Base-by-base conservation (phyloP, 2,797 vertebrate genomes). In the Sebastes steindachneri region DNA sequence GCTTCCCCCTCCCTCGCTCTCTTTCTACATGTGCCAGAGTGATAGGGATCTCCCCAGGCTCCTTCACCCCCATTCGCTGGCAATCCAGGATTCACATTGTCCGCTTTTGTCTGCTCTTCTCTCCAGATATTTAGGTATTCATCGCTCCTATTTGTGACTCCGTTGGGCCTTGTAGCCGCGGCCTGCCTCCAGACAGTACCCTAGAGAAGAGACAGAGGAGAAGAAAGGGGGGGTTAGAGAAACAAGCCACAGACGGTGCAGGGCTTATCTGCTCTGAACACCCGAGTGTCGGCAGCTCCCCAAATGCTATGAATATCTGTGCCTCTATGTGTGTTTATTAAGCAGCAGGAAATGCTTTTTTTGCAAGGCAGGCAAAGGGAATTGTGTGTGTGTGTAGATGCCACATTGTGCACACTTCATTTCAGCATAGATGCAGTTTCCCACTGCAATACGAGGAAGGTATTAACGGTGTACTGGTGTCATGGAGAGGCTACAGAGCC, bases 261-360 rank as follows among this genome's bases (percentile, higher is more conserved):
- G 62, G 75, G 79, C 93, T 95, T 95, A 95, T 94, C 93, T 88
- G 74, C 89, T 88, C 88, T 88, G 82, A 89, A 86, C 94, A 95
- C 86, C 87, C 77, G 84, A 92, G 83, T 83, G 90, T 88, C 82
- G 79, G 86, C 87, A 88, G 90, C 88, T 93, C 78, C 89, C 84
- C 73, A 79, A 89, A 91, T 86, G 91, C 88, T 86, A 77, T 83
- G 86, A 88, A 89, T 92, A 92, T 89, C 82, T 79, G 62, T 70
- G 63, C 64, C 68, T 85, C 69, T 82, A 73, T 91, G 82, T 90
- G 86, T 89, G 85, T 90, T 91, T 94, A 92, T 93, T 89, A 92
- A 89, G 80, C 66, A 82, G 73, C 48, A 72, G 72, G 79, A 86
- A 84, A 86, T 31, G 19, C 17, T 82, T 79, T 83, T 68, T 87